phyloP scores from a whole-genome alignment of 2,113 vertebrate genomes.

The Galemys pyrenaicus region DNA sequence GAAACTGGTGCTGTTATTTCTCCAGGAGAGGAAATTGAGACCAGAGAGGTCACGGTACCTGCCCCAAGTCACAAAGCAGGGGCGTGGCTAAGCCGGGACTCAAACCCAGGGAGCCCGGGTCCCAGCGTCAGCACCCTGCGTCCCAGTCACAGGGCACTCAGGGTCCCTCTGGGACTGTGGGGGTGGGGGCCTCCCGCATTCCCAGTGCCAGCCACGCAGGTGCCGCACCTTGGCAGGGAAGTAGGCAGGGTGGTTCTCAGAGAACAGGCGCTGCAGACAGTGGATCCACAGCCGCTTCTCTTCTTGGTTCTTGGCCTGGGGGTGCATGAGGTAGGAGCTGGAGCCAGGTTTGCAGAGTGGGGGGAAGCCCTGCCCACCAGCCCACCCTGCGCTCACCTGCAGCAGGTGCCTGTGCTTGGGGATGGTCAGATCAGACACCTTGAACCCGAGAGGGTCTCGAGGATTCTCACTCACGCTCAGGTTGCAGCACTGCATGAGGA shows the following conservation, averaged over 20 bases:
- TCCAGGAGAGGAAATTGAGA: background rate
- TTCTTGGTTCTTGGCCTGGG: constrained; percentile 93
- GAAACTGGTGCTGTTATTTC: too few species aligned
- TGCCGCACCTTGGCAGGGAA: constrained; percentile 91
- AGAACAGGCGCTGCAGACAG: constrained; percentile 93
- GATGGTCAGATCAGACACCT: constrained; percentile 92
- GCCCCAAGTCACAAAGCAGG: background rate
- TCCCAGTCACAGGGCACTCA: background rate
- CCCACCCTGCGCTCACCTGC: constrained; percentile 85
- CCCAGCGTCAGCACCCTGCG: accelerated
- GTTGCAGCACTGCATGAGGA: constrained; percentile 90
- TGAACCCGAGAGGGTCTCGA: constrained; percentile 92
- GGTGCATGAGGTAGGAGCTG: background rate
- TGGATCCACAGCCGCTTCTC: constrained; percentile 94
- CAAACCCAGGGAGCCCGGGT: background rate
- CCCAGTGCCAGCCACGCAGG: background rate
- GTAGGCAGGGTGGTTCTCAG: constrained; percentile 92
- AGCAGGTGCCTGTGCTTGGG: constrained; percentile 92
- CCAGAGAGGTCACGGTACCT: background rate
- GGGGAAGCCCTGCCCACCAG: background rate
- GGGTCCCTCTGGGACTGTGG: background rate
- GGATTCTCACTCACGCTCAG: constrained; percentile 90
- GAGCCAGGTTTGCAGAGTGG: background rate
- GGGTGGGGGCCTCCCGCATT: background rate
- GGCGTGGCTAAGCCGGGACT: background rate